These are phyloP conservation scores for Tenthredo distinguenda DNA, from an alignment of 2,888 invertebrate species.

Conservation along the genomic window DNA sequence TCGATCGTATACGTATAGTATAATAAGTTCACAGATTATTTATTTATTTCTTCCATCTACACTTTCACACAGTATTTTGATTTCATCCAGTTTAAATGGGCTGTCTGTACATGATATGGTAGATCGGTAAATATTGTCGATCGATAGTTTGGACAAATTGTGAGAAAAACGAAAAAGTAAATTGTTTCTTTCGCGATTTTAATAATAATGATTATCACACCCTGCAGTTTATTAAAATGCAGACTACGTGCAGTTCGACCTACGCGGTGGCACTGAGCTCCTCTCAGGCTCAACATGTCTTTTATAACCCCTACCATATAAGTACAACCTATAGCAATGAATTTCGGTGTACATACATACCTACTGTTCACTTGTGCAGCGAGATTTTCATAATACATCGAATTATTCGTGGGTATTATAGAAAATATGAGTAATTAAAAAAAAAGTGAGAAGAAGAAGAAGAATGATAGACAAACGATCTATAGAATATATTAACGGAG, in stretches of 20 bases:
- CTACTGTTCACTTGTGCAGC: neutral
- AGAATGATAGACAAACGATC: neutral
- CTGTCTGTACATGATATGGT: neutral
- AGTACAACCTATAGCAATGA: neutral
- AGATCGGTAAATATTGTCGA: neutral
- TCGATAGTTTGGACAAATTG: neutral
- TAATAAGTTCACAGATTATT: neutral
- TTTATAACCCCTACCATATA: constrained; percentile 62
- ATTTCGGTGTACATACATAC: neutral
- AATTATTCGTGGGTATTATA: neutral
- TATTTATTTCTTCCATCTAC: neutral
- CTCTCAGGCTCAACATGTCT: constrained; percentile 63
- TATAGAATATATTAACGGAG: neutral
- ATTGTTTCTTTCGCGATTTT: neutral
- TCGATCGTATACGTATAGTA: neutral
- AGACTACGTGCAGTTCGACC: constrained; percentile 25
- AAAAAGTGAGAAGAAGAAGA: neutral
- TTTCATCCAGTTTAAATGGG: neutral
- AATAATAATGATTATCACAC: neutral
- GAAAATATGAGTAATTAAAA: neutral
- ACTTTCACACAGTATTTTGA: neutral
- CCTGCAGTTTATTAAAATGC: neutral
- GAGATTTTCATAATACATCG: neutral
- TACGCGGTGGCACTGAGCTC: constrained; percentile 63
- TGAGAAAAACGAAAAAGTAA: no score